phyloP scores from a whole-genome alignment of 2,888 invertebrate species.

The Agonopterix arenella region DNA sequence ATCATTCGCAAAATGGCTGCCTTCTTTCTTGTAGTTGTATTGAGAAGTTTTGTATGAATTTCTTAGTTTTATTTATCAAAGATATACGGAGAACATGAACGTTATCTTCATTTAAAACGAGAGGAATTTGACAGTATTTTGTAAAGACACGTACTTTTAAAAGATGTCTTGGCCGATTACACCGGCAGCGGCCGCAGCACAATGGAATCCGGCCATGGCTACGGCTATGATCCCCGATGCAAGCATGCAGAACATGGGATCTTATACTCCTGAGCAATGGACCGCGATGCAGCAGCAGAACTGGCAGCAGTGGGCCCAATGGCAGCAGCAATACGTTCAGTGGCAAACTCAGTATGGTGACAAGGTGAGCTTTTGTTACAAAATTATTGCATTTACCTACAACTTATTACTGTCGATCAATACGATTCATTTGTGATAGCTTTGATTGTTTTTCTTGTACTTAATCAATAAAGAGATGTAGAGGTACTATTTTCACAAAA shows the following conservation, averaged over 20 bases:
- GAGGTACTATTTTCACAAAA: no score
- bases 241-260: constrained; percentile 47
- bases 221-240: constrained; percentile 33
- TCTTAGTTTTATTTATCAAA: no score
- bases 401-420: neutral
- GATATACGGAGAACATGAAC: no score
- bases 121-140: no score
- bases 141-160: neutral
- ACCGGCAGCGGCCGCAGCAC: constrained; percentile 31
- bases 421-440: no score
- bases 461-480: no score
- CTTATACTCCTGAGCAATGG: constrained; percentile 82
- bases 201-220: constrained; percentile 46
- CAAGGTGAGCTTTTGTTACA: constrained; percentile 71
- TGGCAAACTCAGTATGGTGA: constrained; percentile 87
- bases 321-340: constrained; percentile 86
- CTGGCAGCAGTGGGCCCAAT: constrained; percentile 85
- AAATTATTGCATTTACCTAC: no score
- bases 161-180: constrained; percentile 65
- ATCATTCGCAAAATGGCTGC: neutral
- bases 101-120: no score
- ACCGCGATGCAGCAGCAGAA: constrained; percentile 81
- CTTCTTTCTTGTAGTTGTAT: no score
- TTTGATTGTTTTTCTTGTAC: no score
- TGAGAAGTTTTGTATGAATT: no score